phyloP scores from a whole-genome alignment of 2,888 invertebrate genomes.

The Malacosoma neustria region DNA sequence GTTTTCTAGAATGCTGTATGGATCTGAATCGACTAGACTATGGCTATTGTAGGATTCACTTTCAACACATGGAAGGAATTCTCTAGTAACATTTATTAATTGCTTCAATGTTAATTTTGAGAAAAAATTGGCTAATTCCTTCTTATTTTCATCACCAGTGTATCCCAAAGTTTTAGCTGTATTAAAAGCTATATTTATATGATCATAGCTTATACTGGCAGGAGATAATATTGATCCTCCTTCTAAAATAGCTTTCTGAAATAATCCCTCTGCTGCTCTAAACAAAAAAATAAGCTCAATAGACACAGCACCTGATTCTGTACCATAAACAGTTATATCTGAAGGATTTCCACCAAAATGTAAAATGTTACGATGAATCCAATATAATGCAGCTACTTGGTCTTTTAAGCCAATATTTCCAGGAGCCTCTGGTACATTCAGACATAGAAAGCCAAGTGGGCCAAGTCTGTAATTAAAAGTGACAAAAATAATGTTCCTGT shows the following conservation, averaged over 20 bases:
- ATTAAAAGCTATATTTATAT: constrained; percentile 31
- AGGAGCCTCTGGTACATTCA: constrained; percentile 34
- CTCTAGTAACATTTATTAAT: constrained; percentile 23
- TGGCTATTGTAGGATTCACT: constrained; percentile 18
- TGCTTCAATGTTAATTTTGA: constrained; percentile 17
- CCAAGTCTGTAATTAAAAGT: constrained; percentile 60
- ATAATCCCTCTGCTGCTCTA: constrained; percentile 33
- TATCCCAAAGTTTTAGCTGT: constrained; percentile 63
- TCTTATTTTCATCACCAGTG: constrained; percentile 17
- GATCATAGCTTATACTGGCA: constrained; percentile 34
- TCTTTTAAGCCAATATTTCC: constrained; percentile 64
- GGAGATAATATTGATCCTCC: constrained; percentile 55
- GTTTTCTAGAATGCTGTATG: constrained; percentile 28
- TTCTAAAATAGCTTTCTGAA: constrained; percentile 51
- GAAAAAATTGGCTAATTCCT: constrained; percentile 33
- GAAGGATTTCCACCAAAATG: constrained; percentile 50
- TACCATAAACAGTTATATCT: constrained; percentile 51
- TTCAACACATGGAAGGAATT: constrained; percentile 47
- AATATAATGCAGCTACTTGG: constrained; percentile 54
- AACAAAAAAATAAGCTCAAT: constrained; percentile 46
- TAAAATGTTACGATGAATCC: constrained; percentile 54
- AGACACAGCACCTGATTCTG: constrained; percentile 48
- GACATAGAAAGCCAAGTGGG: constrained; percentile 55
- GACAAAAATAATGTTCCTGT: constrained; percentile 38
- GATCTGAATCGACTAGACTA: constrained; percentile 39